Base-by-base conservation (phyloP, 2,888 invertebrate genomes). In the Drosophila phalerata region DNA sequence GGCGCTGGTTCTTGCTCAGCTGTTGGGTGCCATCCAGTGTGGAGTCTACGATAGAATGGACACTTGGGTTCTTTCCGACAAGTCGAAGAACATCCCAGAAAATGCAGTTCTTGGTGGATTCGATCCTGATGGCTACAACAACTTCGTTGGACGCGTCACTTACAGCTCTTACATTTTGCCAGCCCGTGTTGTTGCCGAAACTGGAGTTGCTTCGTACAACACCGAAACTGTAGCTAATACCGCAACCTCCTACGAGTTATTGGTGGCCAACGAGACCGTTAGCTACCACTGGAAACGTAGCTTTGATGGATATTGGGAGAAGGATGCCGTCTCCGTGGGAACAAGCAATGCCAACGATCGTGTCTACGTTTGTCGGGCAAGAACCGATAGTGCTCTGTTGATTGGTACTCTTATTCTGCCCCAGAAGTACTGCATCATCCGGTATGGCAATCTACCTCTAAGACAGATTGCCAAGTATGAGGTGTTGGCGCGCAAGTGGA, bases 101-200 rank as follows among this genome's bases (percentile, higher is more conserved):
- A 56, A 61, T 8, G 73, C 63, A 0, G 78, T 82, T 3, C 6
- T 70, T 0, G 86, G 84, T 2, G 82, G 82, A 11, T 13, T 64
- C 13, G 81, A 82, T 55, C n/a, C 77, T 0, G 28, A 52, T 0
- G 85, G 85, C 13, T 85, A 83, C 47, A 53, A 77, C 19, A 82
- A 32, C 65, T 82, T 45, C 32, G 85, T 82, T 17, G 81, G 80
- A 5, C 85, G 85, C 13, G 43, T 40, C 1, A 0, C 0, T 0
- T 75, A 69, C 45, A 15, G 15, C 19, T 48, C 13, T 19, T 66
- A 58, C 1, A 5, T 70, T 5, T 15, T 80, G 45, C 81, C 81
- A 1, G 81, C 80, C 0, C 80, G 81, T 5, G 55, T 81, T 15
- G 49, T 79, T 2, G 69, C 80, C 3, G 81, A 81, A 22, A 47